Percentiles rank a stretch among this genome's conserved stretches.
Conservation (phyloP, 2,113 vertebrate genomes). For the Siphamia tubifer region DNA sequence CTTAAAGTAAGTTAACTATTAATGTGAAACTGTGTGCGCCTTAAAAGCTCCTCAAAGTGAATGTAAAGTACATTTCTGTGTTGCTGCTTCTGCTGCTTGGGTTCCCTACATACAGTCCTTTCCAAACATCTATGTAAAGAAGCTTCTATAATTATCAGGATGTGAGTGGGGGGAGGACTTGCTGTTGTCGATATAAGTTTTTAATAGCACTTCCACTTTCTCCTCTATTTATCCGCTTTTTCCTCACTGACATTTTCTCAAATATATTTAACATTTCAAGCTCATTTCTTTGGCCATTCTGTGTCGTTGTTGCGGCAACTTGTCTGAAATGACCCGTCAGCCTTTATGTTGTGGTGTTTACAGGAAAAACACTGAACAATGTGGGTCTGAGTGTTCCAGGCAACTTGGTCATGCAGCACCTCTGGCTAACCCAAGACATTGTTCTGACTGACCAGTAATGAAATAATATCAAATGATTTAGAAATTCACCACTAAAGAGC, state of each 20-base stretch:
- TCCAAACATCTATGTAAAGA: not conserved
- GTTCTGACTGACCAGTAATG: not conserved
- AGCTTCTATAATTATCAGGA: slow-evolving; percentile 14
- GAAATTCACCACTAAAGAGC: not conserved
- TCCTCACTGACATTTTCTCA: not conserved
- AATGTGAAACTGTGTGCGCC: slow-evolving; percentile 9
- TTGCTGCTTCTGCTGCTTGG: not conserved
- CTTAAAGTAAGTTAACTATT: slow-evolving; percentile 22
- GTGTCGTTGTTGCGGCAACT: not conserved
- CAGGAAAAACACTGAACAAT: slow-evolving; percentile 41
- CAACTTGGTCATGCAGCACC: not conserved
- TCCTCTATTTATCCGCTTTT: not conserved
- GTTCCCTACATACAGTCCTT: not conserved
- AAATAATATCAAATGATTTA: not conserved
- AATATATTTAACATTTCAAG: slow-evolving; percentile 2
- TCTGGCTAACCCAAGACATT: not conserved
- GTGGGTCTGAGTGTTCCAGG: slow-evolving; percentile 1
- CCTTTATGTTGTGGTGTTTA: slow-evolving; percentile 49
- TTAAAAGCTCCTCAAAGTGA: not conserved
- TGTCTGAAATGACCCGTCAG: not conserved
- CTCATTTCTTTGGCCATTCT: not conserved
- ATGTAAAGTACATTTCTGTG: slow-evolving; percentile 42
- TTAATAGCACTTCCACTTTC: not conserved
- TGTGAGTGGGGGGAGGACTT: not conserved
- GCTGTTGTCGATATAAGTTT: not conserved